Evolutionary conservation across 2,113 vertebrate genomes (phyloP).

Genomic region (Chinchilla lanigera): DNA sequence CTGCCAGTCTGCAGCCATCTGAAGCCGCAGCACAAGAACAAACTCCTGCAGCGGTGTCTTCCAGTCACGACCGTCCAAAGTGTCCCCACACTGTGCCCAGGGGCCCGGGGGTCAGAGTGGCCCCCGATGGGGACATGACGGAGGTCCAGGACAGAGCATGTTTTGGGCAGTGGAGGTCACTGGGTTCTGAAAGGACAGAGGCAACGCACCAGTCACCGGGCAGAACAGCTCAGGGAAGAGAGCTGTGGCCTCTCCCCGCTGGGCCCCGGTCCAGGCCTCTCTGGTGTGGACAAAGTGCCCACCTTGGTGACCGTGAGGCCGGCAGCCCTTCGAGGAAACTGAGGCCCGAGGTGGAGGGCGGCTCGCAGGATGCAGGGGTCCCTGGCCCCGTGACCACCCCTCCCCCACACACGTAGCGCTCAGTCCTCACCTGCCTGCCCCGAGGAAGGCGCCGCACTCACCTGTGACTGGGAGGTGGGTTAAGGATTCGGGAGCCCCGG

Average conservation of each 20-base stretch:
- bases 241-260: neutral
- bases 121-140: neutral
- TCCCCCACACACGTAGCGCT: neutral
- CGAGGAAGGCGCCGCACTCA: conserved; percentile 63
- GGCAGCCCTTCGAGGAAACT: rapidly evolving
- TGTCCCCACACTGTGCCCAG: neutral
- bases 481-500: conserved; percentile 79
- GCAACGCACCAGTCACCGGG: too few relatives aligned
- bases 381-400: neutral
- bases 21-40: neutral
- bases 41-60: neutral
- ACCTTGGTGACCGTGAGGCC: neutral
- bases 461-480: conserved; percentile 89
- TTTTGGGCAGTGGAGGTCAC: neutral
- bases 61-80: neutral
- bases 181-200: neutral
- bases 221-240: neutral
- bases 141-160: too few relatives aligned
- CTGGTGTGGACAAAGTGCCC: too few relatives aligned
- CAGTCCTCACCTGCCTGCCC: neutral
- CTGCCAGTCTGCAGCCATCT: too few relatives aligned
- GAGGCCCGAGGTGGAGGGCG: rapidly evolving
- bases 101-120: too few relatives aligned
- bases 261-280: neutral
- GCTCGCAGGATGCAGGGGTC: neutral